Base-by-base conservation (phyloP, 2,113 vertebrate genomes). In the Neodon shergylaensis region DNA sequence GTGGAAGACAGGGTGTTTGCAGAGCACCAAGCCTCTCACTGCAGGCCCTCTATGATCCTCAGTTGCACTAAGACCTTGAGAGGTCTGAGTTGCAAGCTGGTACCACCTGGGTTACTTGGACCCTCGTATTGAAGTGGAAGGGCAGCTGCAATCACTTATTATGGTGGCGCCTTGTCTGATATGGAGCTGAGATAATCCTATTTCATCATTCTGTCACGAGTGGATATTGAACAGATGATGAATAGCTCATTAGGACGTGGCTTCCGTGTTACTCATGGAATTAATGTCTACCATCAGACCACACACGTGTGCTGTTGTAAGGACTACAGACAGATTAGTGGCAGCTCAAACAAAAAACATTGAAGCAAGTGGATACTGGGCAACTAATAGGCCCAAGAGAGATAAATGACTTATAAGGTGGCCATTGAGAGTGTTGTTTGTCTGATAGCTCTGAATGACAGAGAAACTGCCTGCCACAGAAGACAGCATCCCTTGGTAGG, bases 331-430 rank as follows among this genome's bases (percentile, higher is more conserved):
- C 28, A 49, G 66, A 31, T 44, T 44, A 36, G 82, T 86, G 78
- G 9, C 24, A 52, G n/a, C 26, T 33, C 10, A 31, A 52, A n/a
- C 7, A 52, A 5, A n/a, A 17, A 72, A n/a, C 4, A 21, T 14
- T 17, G 22, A 28, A 10, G 36, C 86, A 28, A 93, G n/a, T 2
- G 2, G 33, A 8, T 2, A 1, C 28, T 0, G 0, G 8, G 31
- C 12, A 66, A 36, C 42, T 21, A 28, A 11, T 1, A 81, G 16
- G 3, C 31, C 49, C 88, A 42, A 10, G 31, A 21, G 47, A 5
- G 6, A 26, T 47, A 78, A 79, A 24, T 5, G 39, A 68, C 17
- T 88, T 82, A 1, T 33, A 70, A 39, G 36, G 11, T n/a, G 16
- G 26, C 31, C 21, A 0, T 54, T 31, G 52, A 4, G 36, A 8